A percentile compares a stretch with the other conserved stretches of the same genome.
Evolutionary conservation across 2,888 invertebrate species (phyloP).

Genomic region (Lithosia quadra): DNA sequence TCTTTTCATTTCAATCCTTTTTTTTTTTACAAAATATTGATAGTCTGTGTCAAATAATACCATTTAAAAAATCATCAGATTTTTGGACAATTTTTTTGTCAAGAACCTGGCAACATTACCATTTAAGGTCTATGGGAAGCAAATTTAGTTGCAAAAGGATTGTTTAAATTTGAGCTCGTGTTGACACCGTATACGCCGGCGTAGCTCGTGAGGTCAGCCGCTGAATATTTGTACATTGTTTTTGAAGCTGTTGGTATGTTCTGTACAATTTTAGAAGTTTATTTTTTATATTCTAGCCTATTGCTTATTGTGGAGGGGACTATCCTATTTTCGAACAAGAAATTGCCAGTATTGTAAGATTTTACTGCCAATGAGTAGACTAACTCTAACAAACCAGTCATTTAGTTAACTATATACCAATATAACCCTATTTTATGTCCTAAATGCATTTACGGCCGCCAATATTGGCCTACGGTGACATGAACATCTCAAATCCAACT

Average conservation of each 20-base stretch:
- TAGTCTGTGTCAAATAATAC: not conserved
- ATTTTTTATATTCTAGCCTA: conserved; percentile 74
- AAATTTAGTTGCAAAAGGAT: not conserved
- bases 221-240: conserved; percentile 55
- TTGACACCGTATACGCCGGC: not conserved
- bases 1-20: not conserved
- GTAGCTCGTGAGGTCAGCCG: conserved; percentile 9
- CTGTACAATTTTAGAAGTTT: conserved; percentile 76
- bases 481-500: conserved; percentile 80
- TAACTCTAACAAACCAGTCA: conserved; percentile 71
- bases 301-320: conserved; percentile 48
- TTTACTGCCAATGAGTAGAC: conserved; percentile 78
- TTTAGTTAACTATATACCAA: conserved; percentile 66
- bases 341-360: conserved; percentile 71
- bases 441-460: conserved; percentile 79
- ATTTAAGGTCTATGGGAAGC: conserved; percentile 4
- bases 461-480: conserved; percentile 68
- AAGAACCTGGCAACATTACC: conserved; percentile 13
- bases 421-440: conserved; percentile 66
- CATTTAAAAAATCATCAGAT: conserved; percentile 7
- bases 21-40: not conserved
- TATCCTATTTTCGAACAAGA: conserved; percentile 41
- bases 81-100: conserved; percentile 34
- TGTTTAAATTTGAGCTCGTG: not conserved
- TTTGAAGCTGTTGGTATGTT: conserved; percentile 65